phyloP scores from a whole-genome alignment of 2,113 vertebrate species.

The Callithrix jacchus region DNA sequence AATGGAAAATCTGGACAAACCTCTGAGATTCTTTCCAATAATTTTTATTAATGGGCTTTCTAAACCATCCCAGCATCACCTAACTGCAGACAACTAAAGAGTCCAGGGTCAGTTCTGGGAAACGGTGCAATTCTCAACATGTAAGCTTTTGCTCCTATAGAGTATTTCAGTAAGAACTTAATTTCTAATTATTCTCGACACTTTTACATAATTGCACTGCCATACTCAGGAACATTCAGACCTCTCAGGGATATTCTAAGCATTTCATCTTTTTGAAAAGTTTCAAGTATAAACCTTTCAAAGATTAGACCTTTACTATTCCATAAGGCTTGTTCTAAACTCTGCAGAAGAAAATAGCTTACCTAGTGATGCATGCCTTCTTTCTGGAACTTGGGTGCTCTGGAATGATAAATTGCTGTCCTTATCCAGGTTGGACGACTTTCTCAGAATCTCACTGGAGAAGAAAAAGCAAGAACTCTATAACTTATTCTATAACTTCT shows the following conservation, averaged over 20 bases:
- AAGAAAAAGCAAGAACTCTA: constrained; percentile 36
- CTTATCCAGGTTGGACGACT: constrained; percentile 68
- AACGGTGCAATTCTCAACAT: background rate
- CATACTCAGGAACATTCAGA: constrained; percentile 1
- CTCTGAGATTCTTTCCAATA: background rate
- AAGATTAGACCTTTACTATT: constrained; percentile 57
- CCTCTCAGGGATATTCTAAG: constrained; percentile 6
- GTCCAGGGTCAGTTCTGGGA: background rate
- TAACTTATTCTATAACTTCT: constrained; percentile 57
- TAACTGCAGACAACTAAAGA: background rate
- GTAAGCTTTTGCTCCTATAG: background rate
- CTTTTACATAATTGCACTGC: constrained; percentile 27
- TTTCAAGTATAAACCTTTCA: constrained; percentile 60
- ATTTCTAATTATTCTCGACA: constrained; percentile 63
- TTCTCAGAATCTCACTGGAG: constrained; percentile 68
- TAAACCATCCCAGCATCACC: background rate
- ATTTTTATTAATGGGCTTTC: constrained; percentile 16
- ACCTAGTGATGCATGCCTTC: constrained; percentile 75
- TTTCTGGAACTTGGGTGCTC: constrained; percentile 70
- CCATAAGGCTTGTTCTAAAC: constrained; percentile 17
- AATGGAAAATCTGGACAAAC: background rate
- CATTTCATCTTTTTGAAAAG: constrained; percentile 51
- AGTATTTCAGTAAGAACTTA: constrained; percentile 33
- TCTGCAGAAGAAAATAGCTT: constrained; percentile 55
- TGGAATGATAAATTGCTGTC: constrained; percentile 69